Evolutionary conservation across 2,888 invertebrate species (phyloP).

Genomic region (Pasiphila rectangulata): DNA sequence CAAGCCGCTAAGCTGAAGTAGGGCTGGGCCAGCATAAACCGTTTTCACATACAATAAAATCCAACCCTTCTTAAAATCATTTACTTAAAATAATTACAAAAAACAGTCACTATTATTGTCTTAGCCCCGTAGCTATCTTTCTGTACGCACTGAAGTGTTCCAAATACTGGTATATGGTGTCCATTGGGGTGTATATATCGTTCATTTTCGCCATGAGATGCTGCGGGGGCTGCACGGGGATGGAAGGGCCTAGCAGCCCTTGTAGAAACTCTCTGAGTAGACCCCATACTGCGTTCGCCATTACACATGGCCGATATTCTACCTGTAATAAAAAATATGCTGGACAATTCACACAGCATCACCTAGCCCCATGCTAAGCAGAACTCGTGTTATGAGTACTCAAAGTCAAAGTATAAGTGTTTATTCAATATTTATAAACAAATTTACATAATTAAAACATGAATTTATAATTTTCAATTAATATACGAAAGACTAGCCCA

Average conservation of each 20-base stretch:
- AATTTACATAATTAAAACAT: too few species aligned
- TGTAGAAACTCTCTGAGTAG: slow-evolving; percentile 94
- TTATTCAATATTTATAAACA: too few species aligned
- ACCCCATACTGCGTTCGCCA: slow-evolving; percentile 94
- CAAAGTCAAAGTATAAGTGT: too few species aligned
- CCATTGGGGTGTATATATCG: slow-evolving; percentile 93
- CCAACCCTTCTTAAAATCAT: too few species aligned
- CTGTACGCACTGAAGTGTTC: slow-evolving; percentile 95
- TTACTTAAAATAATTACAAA: neutral
- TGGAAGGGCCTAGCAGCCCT: slow-evolving; percentile 90
- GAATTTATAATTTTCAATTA: too few species aligned
- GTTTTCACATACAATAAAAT: too few species aligned
- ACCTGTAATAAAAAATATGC: slow-evolving; percentile 75
- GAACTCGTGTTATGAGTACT: too few species aligned
- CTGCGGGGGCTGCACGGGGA: slow-evolving; percentile 87
- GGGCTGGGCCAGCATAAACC: too few species aligned
- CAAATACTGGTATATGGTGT: slow-evolving; percentile 95
- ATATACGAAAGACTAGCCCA: too few species aligned
- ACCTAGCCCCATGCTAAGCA: too few species aligned
- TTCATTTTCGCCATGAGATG: slow-evolving; percentile 88
- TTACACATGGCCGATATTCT: slow-evolving; percentile 94
- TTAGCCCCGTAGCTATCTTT: slow-evolving; percentile 83
- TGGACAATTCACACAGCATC: too few species aligned
- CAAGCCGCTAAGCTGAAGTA: too few species aligned
- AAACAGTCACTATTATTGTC: slow-evolving; percentile 47